A percentile compares a stretch with the other conserved stretches of the same genome.
phyloP scores from a whole-genome alignment of 2,888 invertebrate species.

The Agriotes lineatus region DNA sequence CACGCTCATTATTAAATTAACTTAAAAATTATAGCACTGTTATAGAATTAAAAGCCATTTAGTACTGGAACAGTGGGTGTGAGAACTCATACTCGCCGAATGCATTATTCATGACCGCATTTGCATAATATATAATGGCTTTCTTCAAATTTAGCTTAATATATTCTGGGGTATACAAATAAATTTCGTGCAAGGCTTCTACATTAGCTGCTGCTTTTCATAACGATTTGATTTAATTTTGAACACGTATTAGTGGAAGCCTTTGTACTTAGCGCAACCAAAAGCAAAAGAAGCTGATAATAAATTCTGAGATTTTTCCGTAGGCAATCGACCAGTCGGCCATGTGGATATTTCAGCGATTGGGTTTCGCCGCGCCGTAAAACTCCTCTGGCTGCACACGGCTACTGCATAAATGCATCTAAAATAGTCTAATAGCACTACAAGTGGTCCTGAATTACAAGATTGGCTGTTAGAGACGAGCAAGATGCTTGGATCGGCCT shows the following conservation, averaged over 20 bases:
- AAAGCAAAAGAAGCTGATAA: slow-evolving; percentile 45
- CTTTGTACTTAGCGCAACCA: slow-evolving; percentile 47
- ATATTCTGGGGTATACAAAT: slow-evolving; percentile 2
- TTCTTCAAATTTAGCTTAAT: slow-evolving; percentile 15
- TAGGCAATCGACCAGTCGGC: slow-evolving; percentile 41
- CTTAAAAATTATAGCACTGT: not conserved
- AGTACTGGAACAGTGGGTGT: slow-evolving; percentile 5
- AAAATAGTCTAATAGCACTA: slow-evolving; percentile 49
- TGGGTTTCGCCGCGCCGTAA: slow-evolving; percentile 1
- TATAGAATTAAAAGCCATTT: not conserved
- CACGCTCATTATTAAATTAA: not conserved
- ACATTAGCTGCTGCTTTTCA: slow-evolving; percentile 21
- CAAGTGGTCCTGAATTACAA: slow-evolving; percentile 48
- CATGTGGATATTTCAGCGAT: slow-evolving; percentile 25
- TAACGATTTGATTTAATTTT: slow-evolving; percentile 44
- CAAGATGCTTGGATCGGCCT: not conserved
- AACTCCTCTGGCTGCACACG: slow-evolving; percentile 35
- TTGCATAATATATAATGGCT: slow-evolving; percentile 8
- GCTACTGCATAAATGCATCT: slow-evolving; percentile 49
- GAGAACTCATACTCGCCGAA: not conserved
- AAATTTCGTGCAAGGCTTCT: slow-evolving; percentile 11
- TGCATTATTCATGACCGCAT: slow-evolving; percentile 14
- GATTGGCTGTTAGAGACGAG: slow-evolving; percentile 32
- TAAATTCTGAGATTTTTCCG: slow-evolving; percentile 44
- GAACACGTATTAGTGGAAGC: slow-evolving; percentile 40